Evolutionary conservation across 1,140 invertebrate species (phyloP), one percentile per base, ranked within the genome.

Genomic region (Hylyphantes graminicola): DNA sequence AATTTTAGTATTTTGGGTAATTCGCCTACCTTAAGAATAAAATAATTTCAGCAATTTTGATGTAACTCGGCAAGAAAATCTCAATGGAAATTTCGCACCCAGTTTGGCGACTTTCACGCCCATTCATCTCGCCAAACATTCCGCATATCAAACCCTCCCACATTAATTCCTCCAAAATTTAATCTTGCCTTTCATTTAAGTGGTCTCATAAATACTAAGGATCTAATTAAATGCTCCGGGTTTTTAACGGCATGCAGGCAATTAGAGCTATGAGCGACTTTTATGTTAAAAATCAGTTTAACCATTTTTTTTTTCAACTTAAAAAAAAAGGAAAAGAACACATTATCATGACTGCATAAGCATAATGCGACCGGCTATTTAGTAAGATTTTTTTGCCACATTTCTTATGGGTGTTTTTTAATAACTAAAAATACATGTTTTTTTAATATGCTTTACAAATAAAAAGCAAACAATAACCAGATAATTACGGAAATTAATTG

Each of bases 201-300:
- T 21, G 51, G 63, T 15, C 63, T 19, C 76, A 67, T 78, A 78
- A 78, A 78, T 78, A 78, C 63, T 12, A 54, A 15, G 63, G 54
- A 67, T 78, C 76, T 78, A 78, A 78, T n/a, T 78, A 78, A 78
- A 78, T 78, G 76, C 59, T 61, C 64, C 19, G 76, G 53, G 63
- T 78, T 78, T 78, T 78, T 78, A 78, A 65, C 76, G 76, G 76
- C 67, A 78, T 64, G 55, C 53, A 67, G 63, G 76, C 63, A 78
- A 78, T 78, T 78, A 78, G 54, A 35, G 35, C 35, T 1, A 65
- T 54, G 76, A 17, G 63, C 61, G n/a, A 65, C 35, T 78, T 78
- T 78, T 67, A 59, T 59, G 51, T 74, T 57, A 57, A 74, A 19
- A 74, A 74, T 59, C 54, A 74, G 35, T 35, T 35, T 35, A 35